Evolutionary conservation across 2,797 vertebrate species (phyloP).

Genomic region (Scomberomorus guttatus): DNA sequence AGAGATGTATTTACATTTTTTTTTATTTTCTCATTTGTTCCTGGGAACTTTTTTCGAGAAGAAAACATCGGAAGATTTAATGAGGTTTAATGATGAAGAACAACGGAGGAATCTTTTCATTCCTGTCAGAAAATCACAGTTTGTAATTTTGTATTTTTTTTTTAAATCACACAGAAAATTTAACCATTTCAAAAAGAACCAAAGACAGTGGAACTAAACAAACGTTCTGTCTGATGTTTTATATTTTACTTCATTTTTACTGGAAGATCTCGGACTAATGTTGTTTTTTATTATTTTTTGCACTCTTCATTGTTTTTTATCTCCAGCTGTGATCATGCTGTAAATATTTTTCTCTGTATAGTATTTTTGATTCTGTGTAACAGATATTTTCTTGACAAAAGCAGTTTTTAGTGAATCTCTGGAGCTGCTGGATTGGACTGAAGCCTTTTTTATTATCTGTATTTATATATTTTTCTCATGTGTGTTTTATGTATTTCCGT

Average conservation of each 20-base stretch:
- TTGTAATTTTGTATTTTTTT: background rate
- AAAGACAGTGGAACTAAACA: background rate
- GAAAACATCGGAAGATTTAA: too few species aligned
- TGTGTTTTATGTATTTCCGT: slow-evolving; percentile 36
- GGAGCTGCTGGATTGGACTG: slow-evolving; percentile 69
- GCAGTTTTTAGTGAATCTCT: slow-evolving; percentile 57
- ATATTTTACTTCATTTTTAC: background rate
- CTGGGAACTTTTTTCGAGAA: background rate
- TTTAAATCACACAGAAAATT: background rate
- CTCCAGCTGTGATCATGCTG: slow-evolving; percentile 16
- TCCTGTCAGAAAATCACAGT: background rate
- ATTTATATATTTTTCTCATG: slow-evolving; percentile 66
- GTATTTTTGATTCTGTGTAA: slow-evolving; percentile 36
- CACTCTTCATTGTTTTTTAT: background rate
- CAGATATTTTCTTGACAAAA: slow-evolving; percentile 72
- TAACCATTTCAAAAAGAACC: background rate
- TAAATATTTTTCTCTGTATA: slow-evolving; percentile 57
- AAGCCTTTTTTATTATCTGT: slow-evolving; percentile 46
- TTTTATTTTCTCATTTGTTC: background rate
- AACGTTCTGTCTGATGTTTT: background rate
- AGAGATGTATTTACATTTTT: background rate
- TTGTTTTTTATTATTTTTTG: slow-evolving; percentile 1
- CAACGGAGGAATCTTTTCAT: background rate
- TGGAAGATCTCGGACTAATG: background rate
- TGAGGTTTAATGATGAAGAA: background rate